Percentiles rank a stretch among this genome's conserved stretches.
Conservation (phyloP, 2,888 invertebrate genomes). For the Temnothorax unifasciatus region DNA sequence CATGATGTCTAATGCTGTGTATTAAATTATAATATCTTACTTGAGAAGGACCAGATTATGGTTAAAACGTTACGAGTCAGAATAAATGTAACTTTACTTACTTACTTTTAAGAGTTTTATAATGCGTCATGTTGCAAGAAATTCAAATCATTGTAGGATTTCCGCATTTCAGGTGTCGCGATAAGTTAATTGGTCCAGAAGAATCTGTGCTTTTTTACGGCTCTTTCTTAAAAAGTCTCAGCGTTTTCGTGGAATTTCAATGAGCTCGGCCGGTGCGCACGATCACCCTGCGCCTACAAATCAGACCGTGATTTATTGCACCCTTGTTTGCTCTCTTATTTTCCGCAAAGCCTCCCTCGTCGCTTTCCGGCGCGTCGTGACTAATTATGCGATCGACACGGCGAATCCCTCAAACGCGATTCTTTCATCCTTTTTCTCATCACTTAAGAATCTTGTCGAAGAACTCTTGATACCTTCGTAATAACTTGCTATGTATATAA, state of each 20-base stretch:
- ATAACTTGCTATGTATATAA: slow-evolving; percentile 4
- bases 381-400: slow-evolving; percentile 71
- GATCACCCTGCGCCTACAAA: slow-evolving; percentile 73
- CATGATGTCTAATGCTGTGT: too few relatives aligned
- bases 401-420: slow-evolving; percentile 60
- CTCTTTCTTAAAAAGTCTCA: slow-evolving; percentile 63
- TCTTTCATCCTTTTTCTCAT: slow-evolving; percentile 35
- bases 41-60: too few relatives aligned
- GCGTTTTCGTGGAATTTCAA: slow-evolving; percentile 68
- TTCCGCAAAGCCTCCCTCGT: slow-evolving; percentile 43
- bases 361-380: slow-evolving; percentile 45
- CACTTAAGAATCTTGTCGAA: slow-evolving; percentile 42
- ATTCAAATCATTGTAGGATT: slow-evolving; percentile 2
- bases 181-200: slow-evolving; percentile 38
- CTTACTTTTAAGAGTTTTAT: slow-evolving; percentile 9
- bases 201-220: slow-evolving; percentile 16
- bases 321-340: slow-evolving; percentile 56
- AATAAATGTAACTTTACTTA: neutral
- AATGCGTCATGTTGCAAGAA: neutral
- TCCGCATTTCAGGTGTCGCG: slow-evolving; percentile 9
- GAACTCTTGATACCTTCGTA: slow-evolving; percentile 38
- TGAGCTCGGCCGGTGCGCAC: slow-evolving; percentile 52
- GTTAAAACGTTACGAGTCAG: too few relatives aligned
- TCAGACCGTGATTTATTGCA: slow-evolving; percentile 69
- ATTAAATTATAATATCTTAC: too few relatives aligned